These are phyloP conservation scores for Philopotamus ludificatus DNA, from an alignment of 1,140 invertebrate species.

Conservation along the genomic window DNA sequence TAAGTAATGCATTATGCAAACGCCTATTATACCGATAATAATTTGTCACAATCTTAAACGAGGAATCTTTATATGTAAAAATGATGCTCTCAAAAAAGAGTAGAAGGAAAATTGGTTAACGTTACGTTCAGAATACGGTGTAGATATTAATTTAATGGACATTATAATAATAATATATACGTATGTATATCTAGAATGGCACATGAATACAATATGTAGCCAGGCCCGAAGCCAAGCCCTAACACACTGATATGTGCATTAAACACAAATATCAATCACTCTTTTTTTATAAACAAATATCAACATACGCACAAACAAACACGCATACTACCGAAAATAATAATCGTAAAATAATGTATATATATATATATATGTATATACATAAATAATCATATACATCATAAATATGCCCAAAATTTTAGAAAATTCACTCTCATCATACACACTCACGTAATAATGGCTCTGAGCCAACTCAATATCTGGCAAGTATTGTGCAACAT, in stretches of 20 bases:
- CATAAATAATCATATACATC: background rate
- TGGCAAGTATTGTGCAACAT: conserved; percentile 24
- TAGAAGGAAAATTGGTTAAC: conserved; percentile 57
- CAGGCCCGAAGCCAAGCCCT: conserved; percentile 21
- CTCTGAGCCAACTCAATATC: conserved; percentile 8
- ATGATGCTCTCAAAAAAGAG: conserved; percentile 59
- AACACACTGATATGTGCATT: conserved; percentile 39
- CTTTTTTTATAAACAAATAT: too few species aligned
- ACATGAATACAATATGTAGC: conserved; percentile 52
- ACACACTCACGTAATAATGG: too few species aligned
- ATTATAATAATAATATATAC: conserved; percentile 46
- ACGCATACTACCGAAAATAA: background rate
- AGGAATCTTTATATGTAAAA: conserved; percentile 47
- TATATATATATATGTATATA: background rate
- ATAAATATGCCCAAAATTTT: background rate
- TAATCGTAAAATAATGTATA: background rate
- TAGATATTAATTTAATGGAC: conserved; percentile 58
- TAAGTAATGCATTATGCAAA: conserved; percentile 29
- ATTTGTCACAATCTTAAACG: conserved; percentile 41
- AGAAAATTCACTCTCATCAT: too few species aligned
- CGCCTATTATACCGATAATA: conserved; percentile 41
- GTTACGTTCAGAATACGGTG: conserved; percentile 59
- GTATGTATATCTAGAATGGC: conserved; percentile 55
- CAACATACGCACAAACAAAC: background rate
- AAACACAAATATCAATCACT: conserved; percentile 22